A percentile compares a stretch with the other conserved stretches of the same genome.
Evolutionary conservation across 2,888 invertebrate species (phyloP).

Genomic region (Acholoe squamosa): DNA sequence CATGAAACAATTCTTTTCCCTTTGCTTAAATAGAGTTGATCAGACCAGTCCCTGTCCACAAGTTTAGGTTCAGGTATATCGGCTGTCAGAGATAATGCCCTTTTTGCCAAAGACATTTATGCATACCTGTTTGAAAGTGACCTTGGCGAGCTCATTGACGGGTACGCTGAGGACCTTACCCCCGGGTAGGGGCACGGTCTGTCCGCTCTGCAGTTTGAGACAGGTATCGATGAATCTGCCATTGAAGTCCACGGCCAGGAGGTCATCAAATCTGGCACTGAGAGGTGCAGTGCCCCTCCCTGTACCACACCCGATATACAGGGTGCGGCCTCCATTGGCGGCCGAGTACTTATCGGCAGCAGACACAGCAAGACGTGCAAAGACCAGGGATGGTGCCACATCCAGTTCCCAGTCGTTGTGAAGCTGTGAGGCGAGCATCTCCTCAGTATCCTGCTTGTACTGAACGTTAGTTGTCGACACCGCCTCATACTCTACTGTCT

Average conservation of each 20-base stretch:
- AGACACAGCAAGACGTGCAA: conserved; percentile 6
- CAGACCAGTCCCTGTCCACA: too few relatives aligned
- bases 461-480: conserved; percentile 75
- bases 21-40: too few relatives aligned
- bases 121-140: conserved; percentile 79
- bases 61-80: too few relatives aligned
- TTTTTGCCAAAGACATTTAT: too few relatives aligned
- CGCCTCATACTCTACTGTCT: conserved; percentile 66
- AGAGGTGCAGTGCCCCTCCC: conserved; percentile 76
- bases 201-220: conserved; percentile 73
- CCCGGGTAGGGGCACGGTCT: conserved; percentile 63
- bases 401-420: conserved; percentile 76
- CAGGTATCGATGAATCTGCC: conserved; percentile 76
- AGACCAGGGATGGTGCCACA: not conserved
- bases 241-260: conserved; percentile 77
- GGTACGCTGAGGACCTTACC: conserved; percentile 47
- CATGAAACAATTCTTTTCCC: too few relatives aligned
- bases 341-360: conserved; percentile 64
- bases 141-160: conserved; percentile 69
- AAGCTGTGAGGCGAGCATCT: conserved; percentile 74
- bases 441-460: conserved; percentile 73
- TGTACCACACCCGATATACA: conserved; percentile 77
- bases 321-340: conserved; percentile 70
- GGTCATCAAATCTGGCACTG: conserved; percentile 74
- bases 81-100: too few relatives aligned